Base-by-base conservation (phyloP, 2,113 vertebrate species). In the Trogon surrucura region DNA sequence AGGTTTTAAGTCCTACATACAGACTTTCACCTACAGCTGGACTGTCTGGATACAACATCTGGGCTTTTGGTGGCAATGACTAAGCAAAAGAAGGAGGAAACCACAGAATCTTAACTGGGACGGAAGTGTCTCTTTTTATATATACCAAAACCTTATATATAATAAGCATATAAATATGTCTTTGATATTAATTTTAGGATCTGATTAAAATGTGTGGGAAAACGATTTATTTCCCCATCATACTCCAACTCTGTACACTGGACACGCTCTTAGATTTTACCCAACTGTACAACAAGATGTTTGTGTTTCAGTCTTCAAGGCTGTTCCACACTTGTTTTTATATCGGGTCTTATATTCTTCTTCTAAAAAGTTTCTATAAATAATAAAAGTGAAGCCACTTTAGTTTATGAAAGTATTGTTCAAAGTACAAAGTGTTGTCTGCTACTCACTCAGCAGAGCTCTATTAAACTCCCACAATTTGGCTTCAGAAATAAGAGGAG, bases 401-500 rank as follows among this genome's bases (percentile, higher is more conserved):
- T 16, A 17, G 69, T 95, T 96, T 77, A 71, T 3, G 0, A 34
- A 54, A 71, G 80, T 81, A 85, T 50, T 69, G 64, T 85, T 96
- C 86, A 34, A 84, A 50, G 64, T 62, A 73, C 86, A 79, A 91
- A 77, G 56, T 27, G 34, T 0, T 36, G 88, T 34, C 16, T 74
- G 67, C 86, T 88, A 21, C 58, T 91, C 60, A 5, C 80, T 67
- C 61, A 88, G 67, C 2, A 2, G 71, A 96, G 83, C 89, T 92
- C 82, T 84, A 80, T 96, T 93, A 88, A 95, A 96, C 70, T 67
- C 78, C 78, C 81, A 88, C 74, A 77, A 71, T 93, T 30, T 74
- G 13, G 14, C 84, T 85, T 79, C 89, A 66, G 80, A 91, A 83
- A 47, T 62, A 54, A 57, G 66, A 38, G 65, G 70, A 77, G 70